These are phyloP conservation scores for Phoeniculus purpureus DNA, from an alignment of 2,797 vertebrate genomes.

Conservation along the genomic window DNA sequence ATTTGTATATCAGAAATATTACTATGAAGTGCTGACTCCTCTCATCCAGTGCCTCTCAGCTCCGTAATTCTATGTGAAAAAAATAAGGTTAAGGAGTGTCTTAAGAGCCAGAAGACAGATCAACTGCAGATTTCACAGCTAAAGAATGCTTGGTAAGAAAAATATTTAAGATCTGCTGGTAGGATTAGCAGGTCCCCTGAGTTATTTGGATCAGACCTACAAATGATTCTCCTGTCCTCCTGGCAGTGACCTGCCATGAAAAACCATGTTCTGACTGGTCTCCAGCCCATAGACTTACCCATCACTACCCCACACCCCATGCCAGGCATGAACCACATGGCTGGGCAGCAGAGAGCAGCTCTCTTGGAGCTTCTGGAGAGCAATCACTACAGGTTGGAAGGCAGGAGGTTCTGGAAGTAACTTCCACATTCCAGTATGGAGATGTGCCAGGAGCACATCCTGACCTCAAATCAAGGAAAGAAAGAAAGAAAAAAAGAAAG, in stretches of 20 bases:
- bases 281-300: background rate
- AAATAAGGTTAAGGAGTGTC: slow-evolving; percentile 23
- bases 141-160: background rate
- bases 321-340: background rate
- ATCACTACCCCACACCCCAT: background rate
- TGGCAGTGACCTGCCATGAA: background rate
- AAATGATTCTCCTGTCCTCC: background rate
- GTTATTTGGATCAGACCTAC: background rate
- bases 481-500: background rate
- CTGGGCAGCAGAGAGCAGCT: rapidly evolving
- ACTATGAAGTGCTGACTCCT: slow-evolving; percentile 46
- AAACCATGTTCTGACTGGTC: background rate
- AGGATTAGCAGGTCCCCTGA: background rate
- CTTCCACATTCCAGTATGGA: background rate
- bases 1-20: slow-evolving; percentile 59
- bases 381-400: background rate
- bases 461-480: background rate
- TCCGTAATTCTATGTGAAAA: background rate
- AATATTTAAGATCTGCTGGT: background rate
- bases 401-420: background rate
- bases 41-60: slow-evolving; percentile 10
- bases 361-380: background rate
- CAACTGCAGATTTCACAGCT: slow-evolving; percentile 7
- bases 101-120: slow-evolving; percentile 26
- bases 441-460: background rate